Evolutionary conservation across 2,888 invertebrate species (phyloP).

Genomic region (Prosopocoilus inquinatus): DNA sequence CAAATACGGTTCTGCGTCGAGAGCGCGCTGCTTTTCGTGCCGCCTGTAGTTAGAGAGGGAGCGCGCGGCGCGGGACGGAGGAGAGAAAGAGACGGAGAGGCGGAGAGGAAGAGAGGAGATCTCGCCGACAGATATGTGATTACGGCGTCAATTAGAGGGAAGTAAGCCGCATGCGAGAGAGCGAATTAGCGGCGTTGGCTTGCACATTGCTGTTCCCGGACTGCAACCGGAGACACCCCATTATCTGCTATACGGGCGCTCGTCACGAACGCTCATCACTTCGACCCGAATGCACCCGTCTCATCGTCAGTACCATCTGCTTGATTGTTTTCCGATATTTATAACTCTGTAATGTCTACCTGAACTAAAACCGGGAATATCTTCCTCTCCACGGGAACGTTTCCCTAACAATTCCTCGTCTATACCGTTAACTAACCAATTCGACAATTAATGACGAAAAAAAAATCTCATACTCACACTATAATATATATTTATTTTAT

Average conservation of each 20-base stretch:
- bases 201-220: conserved; percentile 49
- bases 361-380: too few relatives aligned
- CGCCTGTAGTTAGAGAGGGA: neutral
- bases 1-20: conserved; percentile 4
- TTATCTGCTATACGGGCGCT: conserved; percentile 10
- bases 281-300: conserved; percentile 10
- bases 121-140: conserved; percentile 38
- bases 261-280: conserved; percentile 14
- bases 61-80: neutral
- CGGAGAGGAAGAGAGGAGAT: conserved; percentile 14
- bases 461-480: too few relatives aligned
- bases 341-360: conserved; percentile 3
- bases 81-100: conserved; percentile 4
- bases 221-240: conserved; percentile 48
- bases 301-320: conserved; percentile 16
- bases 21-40: conserved; percentile 1
- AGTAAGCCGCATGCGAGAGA: conserved; percentile 1
- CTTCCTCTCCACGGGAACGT: too few relatives aligned
- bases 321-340: conserved; percentile 20
- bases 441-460: too few relatives aligned
- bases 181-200: conserved; percentile 20
- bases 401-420: too few relatives aligned
- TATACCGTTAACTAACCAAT: too few relatives aligned
- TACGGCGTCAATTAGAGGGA: conserved; percentile 41
- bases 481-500: too few relatives aligned